These are phyloP conservation scores for Dicyrtomina minuta DNA, from an alignment of 2,888 invertebrate genomes.

Conservation along the genomic window DNA sequence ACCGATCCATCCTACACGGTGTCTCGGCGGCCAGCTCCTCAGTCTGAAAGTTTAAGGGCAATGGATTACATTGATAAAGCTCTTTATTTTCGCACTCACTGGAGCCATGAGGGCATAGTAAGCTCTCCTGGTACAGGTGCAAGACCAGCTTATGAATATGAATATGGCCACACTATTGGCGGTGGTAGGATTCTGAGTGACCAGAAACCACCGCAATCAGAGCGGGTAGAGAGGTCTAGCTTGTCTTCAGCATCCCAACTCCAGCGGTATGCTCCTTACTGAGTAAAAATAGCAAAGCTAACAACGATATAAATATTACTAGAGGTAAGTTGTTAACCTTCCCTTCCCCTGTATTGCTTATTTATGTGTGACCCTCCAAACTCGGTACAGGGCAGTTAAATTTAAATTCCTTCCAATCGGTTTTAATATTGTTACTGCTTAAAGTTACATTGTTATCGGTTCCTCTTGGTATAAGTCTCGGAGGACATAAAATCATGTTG, in stretches of 20 bases:
- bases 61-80: slow-evolving; percentile 38
- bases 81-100: slow-evolving; percentile 9
- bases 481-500: too few relatives aligned
- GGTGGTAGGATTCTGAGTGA: slow-evolving; percentile 13
- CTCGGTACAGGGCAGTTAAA: too few relatives aligned
- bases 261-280: slow-evolving; percentile 32
- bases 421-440: too few relatives aligned
- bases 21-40: slow-evolving; percentile 7
- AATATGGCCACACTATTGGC: slow-evolving; percentile 17
- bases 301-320: too few relatives aligned
- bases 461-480: too few relatives aligned
- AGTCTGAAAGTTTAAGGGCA: slow-evolving; percentile 23
- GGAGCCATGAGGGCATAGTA: neutral
- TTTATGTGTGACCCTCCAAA: too few relatives aligned
- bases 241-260: slow-evolving; percentile 21
- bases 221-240: slow-evolving; percentile 12
- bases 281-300: slow-evolving; percentile 25
- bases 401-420: too few relatives aligned
- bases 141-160: slow-evolving; percentile 8
- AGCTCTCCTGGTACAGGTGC: slow-evolving; percentile 17
- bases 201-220: slow-evolving; percentile 23
- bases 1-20: slow-evolving; percentile 3
- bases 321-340: slow-evolving; percentile 4
- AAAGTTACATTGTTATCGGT: too few relatives aligned
- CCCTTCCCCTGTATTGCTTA: neutral